Base-by-base conservation (phyloP, 2,888 invertebrate species). In the Lasioglossum morio region DNA sequence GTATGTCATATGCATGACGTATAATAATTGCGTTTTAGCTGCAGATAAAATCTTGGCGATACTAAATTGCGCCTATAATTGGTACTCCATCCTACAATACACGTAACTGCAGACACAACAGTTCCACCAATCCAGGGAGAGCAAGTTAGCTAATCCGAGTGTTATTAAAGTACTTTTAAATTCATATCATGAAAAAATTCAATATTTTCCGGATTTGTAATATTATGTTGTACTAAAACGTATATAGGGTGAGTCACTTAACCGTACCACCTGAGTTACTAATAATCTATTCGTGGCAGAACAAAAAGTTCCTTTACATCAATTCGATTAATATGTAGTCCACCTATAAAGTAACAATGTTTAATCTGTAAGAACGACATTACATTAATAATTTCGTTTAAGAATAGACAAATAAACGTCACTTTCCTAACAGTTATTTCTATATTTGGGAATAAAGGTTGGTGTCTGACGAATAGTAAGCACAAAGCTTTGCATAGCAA, bases 21-120 rank as follows among this genome's bases (percentile, higher is more conserved):
- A 63, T 43, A 66, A 77, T 43, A 77, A 77, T 23, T 77, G 34
- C 76, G 76, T 30, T 43, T 60, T 30, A 43, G 30, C 30, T 30
- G 43, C 14, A 43, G 63, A 76, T 63, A 76, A 40, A 76, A 76
- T 76, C 63, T 63, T 30, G 60, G 27, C 14, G 40, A 43, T 34
- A 30, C 14, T 43, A 34, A 66, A n/a, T 69, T 46, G 12, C 16
- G n/a, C n/a, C 10, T 16, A 34, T 19, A 66, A 63, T 30, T 63
- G n/a, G 30, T 66, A 34, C 19, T 34, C 16, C 19, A 34, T 66
- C 34, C 66, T 34, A 34, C 19, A 66, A 19, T 63, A 27, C 23
- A 30, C 60, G 16, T 27, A 53, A 48, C 23, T 48, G 48, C 19
- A 34, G 19, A 66, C 30, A 34, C 30, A 34, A 63, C 30, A 16